phyloP scores from a whole-genome alignment of 2,113 vertebrate species.

The Coreoperca whiteheadi region DNA sequence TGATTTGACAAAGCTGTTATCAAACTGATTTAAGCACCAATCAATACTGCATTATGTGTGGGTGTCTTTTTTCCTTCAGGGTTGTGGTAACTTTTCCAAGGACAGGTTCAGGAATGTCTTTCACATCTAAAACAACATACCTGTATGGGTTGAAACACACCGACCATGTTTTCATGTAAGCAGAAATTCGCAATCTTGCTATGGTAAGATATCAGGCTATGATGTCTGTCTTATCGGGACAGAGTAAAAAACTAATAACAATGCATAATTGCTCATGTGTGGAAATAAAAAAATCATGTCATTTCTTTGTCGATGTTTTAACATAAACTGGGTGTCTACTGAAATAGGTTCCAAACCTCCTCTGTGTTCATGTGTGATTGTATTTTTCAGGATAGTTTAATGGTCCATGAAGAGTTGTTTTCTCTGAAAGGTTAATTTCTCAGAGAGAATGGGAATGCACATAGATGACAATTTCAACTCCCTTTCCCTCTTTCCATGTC shows the following conservation, averaged over 20 bases:
- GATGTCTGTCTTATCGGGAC: conserved; percentile 17
- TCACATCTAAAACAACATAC: conserved; percentile 44
- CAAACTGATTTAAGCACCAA: conserved; percentile 85
- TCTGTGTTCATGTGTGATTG: conserved; percentile 64
- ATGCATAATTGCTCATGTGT: conserved; percentile 55
- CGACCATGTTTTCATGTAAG: background rate
- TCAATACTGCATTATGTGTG: conserved; percentile 82
- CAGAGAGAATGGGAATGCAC: conserved; percentile 51
- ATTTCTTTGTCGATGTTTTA: conserved; percentile 63
- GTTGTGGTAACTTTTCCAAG: conserved; percentile 74
- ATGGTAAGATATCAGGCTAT: no score
- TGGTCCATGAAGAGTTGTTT: conserved; percentile 74
- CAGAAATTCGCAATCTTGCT: conserved; percentile 1
- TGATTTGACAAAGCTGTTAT: conserved; percentile 89
- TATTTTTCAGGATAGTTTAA: conserved; percentile 70
- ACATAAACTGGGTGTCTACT: conserved; percentile 58
- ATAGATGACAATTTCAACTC: conserved; percentile 59
- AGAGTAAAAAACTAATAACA: conserved; percentile 55
- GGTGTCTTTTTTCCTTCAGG: conserved; percentile 67
- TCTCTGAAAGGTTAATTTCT: conserved; percentile 71
- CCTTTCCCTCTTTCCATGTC: conserved; percentile 54
- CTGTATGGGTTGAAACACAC: background rate
- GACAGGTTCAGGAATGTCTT: conserved; percentile 56
- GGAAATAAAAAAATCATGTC: conserved; percentile 50
- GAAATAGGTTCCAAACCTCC: conserved; percentile 55